A percentile compares a stretch with the other conserved stretches of the same genome.
phyloP scores from a whole-genome alignment of 2,888 invertebrate species.

The Drosophila nr. perissopoda region DNA sequence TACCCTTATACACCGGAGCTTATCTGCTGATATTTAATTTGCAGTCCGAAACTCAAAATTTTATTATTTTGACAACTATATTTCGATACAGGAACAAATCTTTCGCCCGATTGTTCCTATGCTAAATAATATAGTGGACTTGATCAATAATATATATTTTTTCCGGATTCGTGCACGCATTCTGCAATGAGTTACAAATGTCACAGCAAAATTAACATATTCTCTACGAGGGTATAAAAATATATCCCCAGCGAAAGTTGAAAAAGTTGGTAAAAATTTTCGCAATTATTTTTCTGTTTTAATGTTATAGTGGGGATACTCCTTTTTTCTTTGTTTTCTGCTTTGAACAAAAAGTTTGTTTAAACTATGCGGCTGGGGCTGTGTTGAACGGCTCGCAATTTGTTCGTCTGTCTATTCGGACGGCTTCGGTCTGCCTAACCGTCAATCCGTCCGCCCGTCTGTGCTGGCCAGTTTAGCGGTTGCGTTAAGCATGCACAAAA shows the following conservation, averaged over 20 bases:
- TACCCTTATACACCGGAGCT: not conserved
- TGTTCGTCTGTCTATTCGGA: slow-evolving; percentile 26
- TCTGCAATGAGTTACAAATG: not conserved
- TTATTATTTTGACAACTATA: not conserved
- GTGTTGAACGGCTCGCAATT: slow-evolving; percentile 40
- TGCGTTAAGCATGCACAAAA: slow-evolving; percentile 66
- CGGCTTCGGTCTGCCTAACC: not conserved
- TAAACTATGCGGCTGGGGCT: slow-evolving; percentile 70
- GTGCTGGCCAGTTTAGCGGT: slow-evolving; percentile 70
- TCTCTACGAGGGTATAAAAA: not conserved
- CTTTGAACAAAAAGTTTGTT: slow-evolving; percentile 75
- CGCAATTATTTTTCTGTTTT: slow-evolving; percentile 78
- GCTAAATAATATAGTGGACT: slow-evolving; percentile 14
- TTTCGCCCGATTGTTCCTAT: not conserved
- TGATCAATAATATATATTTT: not conserved
- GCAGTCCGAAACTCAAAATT: not conserved
- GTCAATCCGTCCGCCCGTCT: slow-evolving; percentile 5
- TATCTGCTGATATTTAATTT: not conserved
- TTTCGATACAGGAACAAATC: not conserved
- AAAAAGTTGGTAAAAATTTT: slow-evolving; percentile 75
- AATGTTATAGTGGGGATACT: slow-evolving; percentile 69
- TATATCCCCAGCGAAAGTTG: slow-evolving; percentile 56
- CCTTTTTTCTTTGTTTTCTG: slow-evolving; percentile 33
- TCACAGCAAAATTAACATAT: not conserved
- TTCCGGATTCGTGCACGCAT: not conserved